phyloP scores from a whole-genome alignment of 2,888 invertebrate genomes.

The Nasonia oneida region DNA sequence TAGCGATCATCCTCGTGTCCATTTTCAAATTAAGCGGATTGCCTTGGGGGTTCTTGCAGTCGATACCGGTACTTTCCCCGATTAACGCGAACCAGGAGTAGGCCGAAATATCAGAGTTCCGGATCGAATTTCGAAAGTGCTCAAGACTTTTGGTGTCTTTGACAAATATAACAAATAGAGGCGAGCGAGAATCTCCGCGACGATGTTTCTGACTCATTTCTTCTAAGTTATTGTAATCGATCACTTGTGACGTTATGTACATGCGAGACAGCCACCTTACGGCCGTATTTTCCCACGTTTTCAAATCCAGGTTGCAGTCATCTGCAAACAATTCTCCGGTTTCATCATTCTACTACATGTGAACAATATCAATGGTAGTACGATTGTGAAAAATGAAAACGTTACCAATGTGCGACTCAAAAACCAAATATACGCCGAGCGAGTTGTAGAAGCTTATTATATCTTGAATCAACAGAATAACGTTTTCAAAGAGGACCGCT shows the following conservation, averaged over 20 bases:
- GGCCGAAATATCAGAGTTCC: neutral
- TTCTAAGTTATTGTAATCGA: neutral
- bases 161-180: neutral
- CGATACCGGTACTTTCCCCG: neutral
- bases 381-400: too few species aligned
- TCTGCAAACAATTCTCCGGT: too few species aligned
- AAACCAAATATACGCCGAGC: neutral
- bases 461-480: neutral
- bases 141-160: neutral
- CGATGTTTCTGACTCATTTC: neutral
- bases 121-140: neutral
- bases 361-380: too few species aligned
- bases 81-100: neutral
- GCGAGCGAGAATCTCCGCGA: neutral
- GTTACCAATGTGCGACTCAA: neutral
- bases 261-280: neutral
- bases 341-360: too few species aligned
- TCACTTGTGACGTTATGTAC: neutral
- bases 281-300: neutral
- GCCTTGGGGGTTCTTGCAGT: neutral
- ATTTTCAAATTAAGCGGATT: slow-evolving; percentile 17
- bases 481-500: neutral
- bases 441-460: neutral
- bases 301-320: too few species aligned
- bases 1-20: neutral